These are phyloP conservation scores for Daktulosphaira vitifoliae DNA, from an alignment of 1,140 invertebrate genomes.

Conservation along the genomic window DNA sequence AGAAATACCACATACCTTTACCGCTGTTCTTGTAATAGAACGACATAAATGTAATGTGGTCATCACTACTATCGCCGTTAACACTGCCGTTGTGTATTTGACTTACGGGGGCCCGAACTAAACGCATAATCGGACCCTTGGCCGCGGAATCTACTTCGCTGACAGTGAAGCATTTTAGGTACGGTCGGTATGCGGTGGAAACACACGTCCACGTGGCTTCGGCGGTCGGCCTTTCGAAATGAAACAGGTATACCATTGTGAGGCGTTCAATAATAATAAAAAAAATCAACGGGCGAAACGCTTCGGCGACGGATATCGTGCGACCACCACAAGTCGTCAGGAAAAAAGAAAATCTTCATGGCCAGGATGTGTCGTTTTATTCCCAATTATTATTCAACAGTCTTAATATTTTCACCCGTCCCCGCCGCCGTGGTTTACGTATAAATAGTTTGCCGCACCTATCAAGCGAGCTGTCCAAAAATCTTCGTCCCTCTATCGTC, in stretches of 20 bases:
- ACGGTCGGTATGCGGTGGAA: conserved; percentile 49
- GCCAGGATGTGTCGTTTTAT: too few relatives aligned
- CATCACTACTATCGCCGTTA: too few relatives aligned
- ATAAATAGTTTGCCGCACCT: too few relatives aligned
- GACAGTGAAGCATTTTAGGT: conserved; percentile 45
- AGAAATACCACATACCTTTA: conserved; percentile 18
- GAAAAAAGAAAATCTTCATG: too few relatives aligned
- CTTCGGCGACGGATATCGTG: not conserved
- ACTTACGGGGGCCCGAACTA: not conserved
- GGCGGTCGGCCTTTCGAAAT: conserved; percentile 14
- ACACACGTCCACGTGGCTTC: conserved; percentile 46
- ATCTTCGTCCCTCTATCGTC: too few relatives aligned
- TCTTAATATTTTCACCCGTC: too few relatives aligned
- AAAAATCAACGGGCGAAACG: not conserved
- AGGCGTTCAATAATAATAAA: not conserved
- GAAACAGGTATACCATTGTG: conserved; percentile 26
- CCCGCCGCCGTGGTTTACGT: too few relatives aligned
- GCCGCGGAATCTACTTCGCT: conserved; percentile 6
- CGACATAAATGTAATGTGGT: not conserved
- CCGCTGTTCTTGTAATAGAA: conserved; percentile 19
- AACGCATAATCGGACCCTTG: not conserved
- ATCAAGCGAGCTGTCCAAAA: too few relatives aligned
- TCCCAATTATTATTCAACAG: too few relatives aligned
- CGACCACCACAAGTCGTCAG: too few relatives aligned
- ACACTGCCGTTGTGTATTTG: too few relatives aligned